Evolutionary conservation across 2,797 vertebrate genomes (phyloP).

Genomic region (Margarornis squamiger): DNA sequence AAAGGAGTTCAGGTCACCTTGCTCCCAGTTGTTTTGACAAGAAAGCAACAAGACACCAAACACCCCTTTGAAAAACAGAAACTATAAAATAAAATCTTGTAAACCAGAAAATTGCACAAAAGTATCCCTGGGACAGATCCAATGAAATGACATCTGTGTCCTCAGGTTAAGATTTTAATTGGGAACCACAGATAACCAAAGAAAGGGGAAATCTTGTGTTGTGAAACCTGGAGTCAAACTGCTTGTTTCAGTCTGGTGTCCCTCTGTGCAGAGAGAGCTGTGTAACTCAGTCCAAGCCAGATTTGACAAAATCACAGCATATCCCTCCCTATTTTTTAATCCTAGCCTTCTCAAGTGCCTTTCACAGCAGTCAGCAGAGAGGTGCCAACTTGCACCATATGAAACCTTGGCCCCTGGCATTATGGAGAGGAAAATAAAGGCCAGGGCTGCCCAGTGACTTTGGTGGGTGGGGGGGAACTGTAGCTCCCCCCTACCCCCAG

Average conservation of each 20-base stretch:
- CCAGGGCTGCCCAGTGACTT: not conserved
- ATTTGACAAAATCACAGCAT: not conserved
- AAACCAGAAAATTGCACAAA: not conserved
- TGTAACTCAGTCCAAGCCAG: not conserved
- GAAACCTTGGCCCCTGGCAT: not conserved
- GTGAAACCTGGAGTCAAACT: not conserved
- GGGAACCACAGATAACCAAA: not conserved
- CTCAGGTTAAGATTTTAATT: not conserved
- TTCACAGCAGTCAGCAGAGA: not conserved
- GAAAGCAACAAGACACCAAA: not conserved
- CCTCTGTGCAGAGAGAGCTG: not conserved
- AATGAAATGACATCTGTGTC: not conserved
- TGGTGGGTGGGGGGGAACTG: fast-evolving
- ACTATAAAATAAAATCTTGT: not conserved
- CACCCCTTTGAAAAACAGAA: not conserved
- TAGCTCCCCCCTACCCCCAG: not conserved
- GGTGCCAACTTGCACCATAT: not conserved
- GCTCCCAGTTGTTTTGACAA: not conserved
- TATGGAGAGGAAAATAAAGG: not conserved
- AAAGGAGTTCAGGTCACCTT: not conserved
- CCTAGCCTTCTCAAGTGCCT: not conserved
- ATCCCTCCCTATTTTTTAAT: not conserved
- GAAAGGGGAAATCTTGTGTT: not conserved
- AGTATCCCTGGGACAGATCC: not conserved
- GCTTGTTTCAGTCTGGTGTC: not conserved